Evolutionary conservation across 2,888 invertebrate species (phyloP), one percentile per base, ranked within the genome.

Genomic region (Rhopalosiphum nymphaeae): DNA sequence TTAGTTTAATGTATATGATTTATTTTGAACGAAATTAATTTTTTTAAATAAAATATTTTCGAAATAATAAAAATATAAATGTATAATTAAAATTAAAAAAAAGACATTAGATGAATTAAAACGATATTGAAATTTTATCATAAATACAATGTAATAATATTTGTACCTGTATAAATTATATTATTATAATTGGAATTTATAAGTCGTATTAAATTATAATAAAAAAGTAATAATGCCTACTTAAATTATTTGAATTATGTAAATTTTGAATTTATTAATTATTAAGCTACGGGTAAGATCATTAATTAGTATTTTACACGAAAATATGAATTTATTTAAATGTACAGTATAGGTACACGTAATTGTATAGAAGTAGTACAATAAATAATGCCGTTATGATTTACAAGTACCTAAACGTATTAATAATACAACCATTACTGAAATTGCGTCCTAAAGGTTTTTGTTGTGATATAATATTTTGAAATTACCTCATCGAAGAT

Each of bases 401-500:
- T 78, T 78, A 36, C 36, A 78, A 36, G 67, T 78, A n/a, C n/a
- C n/a, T n/a, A 36, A 36, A 67, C 67, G 67, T 67, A n/a, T 78
- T 78, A 78, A 78, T 36, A 36, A 78, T 42, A 9, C 67, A 78
- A 36, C 78, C 36, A 78, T 42, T 78, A 78, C 25, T 78, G 21
- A 78, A 61, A 90, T 26, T 61, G 89, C 44, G 21, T 44, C 5
- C n/a, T 44, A 61, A 11, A 44, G 89, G 86, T 90, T 90, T 61
- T 44, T 46, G 46, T 61, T 25, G 53, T 91, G 78, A 84, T 85
- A 56, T 86, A 86, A 86, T 91, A 86, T 92, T 86, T 92, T 49
- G 25, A 36, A 92, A 92, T 87, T 86, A 92, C 88, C 53, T 84
- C 89, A 56, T 57, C 57, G 57, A 21, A 86, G 57, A 94, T 89